Evolutionary conservation across 2,888 invertebrate species (phyloP).

Genomic region (Sesia apiformis): DNA sequence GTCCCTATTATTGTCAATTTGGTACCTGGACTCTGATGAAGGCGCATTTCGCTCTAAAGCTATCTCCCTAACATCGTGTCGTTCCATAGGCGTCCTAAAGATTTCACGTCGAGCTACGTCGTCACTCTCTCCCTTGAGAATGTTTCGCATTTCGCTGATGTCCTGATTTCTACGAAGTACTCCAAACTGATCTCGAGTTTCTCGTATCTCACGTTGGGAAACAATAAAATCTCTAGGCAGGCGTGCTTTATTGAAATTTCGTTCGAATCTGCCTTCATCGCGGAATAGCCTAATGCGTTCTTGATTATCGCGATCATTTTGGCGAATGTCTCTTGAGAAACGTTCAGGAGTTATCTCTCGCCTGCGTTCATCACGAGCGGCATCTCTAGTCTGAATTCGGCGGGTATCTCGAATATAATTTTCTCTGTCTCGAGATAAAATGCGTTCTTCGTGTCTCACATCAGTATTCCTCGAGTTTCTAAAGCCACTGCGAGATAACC

Average conservation of each 20-base stretch:
- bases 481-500: too few species aligned
- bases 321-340: constrained; percentile 1
- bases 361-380: neutral
- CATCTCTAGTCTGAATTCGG: neutral
- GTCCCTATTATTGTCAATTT: neutral
- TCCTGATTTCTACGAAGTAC: constrained; percentile 2
- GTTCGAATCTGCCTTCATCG: neutral
- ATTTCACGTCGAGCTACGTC: constrained; percentile 6
- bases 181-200: neutral
- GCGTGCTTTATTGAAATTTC: neutral
- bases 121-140: constrained; percentile 8
- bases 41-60: neutral
- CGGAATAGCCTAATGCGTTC: neutral
- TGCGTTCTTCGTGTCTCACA: neutral
- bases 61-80: neutral
- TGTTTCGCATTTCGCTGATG: constrained; percentile 5
- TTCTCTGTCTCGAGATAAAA: neutral
- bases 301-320: constrained; percentile 1
- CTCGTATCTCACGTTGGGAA: neutral
- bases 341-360: neutral
- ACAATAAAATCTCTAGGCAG: too few species aligned
- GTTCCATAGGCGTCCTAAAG: neutral
- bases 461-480: neutral
- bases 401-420: neutral
- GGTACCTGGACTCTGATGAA: neutral